These are phyloP conservation scores for Trachelipus rathkii DNA, from an alignment of 1,140 invertebrate species.

Conservation along the genomic window DNA sequence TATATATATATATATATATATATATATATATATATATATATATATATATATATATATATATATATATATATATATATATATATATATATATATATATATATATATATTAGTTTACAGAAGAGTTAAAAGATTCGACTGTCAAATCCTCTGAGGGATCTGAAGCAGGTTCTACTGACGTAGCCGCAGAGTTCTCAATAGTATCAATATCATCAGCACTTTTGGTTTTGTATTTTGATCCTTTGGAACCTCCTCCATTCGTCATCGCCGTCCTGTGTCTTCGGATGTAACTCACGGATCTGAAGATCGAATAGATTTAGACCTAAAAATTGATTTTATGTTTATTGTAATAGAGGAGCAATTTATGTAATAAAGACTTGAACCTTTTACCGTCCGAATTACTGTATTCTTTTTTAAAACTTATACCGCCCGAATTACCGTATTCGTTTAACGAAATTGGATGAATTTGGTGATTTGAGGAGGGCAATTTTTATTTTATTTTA, in stretches of 20 bases:
- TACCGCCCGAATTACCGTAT: too few relatives aligned
- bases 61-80: slow-evolving; percentile 15
- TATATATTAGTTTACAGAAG: background rate
- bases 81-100: slow-evolving; percentile 15
- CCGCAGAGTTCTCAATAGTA: background rate
- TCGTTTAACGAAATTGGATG: too few relatives aligned
- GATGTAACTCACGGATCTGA: background rate
- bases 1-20: too few relatives aligned
- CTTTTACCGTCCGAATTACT: too few relatives aligned
- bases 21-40: too few relatives aligned
- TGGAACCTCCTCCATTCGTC: background rate
- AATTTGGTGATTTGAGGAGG: too few relatives aligned
- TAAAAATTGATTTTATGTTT: background rate
- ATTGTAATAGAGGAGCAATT: background rate
- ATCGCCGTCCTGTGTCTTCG: background rate
- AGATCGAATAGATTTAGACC: too few relatives aligned
- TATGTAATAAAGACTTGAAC: too few relatives aligned
- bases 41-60: slow-evolving; percentile 2
- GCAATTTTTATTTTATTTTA: too few relatives aligned
- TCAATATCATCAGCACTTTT: background rate
- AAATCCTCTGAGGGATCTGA: slow-evolving; percentile 1
- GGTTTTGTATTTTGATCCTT: background rate
- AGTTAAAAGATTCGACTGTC: background rate
- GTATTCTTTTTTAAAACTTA: too few relatives aligned
- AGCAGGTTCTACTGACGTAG: background rate